Evolutionary conservation across 2,797 vertebrate genomes (phyloP), one percentile per base, ranked within the genome.

Genomic region (Silurus aristotelis): DNA sequence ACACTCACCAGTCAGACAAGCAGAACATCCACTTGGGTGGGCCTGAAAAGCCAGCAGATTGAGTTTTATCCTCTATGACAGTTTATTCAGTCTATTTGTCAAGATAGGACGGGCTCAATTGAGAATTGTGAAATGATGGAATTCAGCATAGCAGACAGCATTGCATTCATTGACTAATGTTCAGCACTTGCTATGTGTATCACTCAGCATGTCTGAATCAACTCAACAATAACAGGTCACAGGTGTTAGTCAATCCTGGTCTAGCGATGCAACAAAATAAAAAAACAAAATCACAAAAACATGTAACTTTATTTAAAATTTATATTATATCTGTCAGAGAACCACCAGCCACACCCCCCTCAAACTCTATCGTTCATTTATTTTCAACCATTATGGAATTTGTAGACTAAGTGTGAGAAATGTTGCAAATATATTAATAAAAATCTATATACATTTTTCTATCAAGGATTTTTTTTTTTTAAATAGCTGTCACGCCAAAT

Each of bases 61-160:
- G 81, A 86, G 80, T 77, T 82, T 86, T 83, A 86, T 31, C 73
- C 63, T 77, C 38, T 61, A 71, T 86, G 85, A 83, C 81, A 78
- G 73, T 71, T 77, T 83, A 71, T 83, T 61, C 80, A 55, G 73
- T 20, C 56, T 78, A 77, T 85, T 85, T 86, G 85, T 83, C 81
- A 86, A 75, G 60, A 83, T 63, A 78, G 31, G 15, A 86, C 70
- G 67, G 75, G 31, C 80, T 78, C 71, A 78, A 78, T 63, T 60
- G 17, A 55, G 78, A 68, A 82, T 78, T 78, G 56, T 79, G 46
- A 73, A 75, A 85, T 75, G 84, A 85, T 76, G 25, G 82, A 79
- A 83, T 79, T 64, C 73, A 71, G 73, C 19, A 55, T 20, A 38
- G 27, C 68, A 61, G 72, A 86, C 67, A 86, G 58, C 82, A 56